Conservation (phyloP, 37 sponge, comb jelly and placozoan genomes). For the Haliclona indistincta region DNA sequence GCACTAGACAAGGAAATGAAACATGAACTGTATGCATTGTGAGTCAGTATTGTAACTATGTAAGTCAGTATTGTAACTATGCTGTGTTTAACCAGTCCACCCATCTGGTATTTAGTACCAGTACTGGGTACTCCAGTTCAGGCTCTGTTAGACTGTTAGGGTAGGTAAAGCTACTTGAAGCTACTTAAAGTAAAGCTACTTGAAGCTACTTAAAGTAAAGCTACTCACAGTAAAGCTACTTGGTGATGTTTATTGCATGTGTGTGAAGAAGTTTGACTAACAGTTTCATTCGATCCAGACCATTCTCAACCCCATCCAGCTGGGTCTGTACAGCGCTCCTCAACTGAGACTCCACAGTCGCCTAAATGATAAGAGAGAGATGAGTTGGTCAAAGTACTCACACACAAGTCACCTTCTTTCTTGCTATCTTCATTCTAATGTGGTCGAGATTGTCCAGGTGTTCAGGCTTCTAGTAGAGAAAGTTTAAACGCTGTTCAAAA, state of each 20-base stretch:
- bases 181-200: too few species aligned
- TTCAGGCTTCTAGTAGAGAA: slow-evolving; percentile 61
- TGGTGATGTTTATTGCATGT: too few species aligned
- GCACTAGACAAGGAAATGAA: slow-evolving; percentile 17
- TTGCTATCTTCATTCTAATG: slow-evolving; percentile 44
- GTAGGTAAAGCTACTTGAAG: too few species aligned
- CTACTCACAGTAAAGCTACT: too few species aligned
- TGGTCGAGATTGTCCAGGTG: slow-evolving; percentile 63
- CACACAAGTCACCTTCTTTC: slow-evolving; percentile 57
- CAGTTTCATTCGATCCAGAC: slow-evolving; percentile 67
- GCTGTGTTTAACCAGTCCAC: too few species aligned
- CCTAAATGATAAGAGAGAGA: slow-evolving; percentile 21
- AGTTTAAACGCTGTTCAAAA: background rate
- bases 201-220: too few species aligned
- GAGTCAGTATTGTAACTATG: background rate
- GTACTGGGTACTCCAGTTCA: too few species aligned
- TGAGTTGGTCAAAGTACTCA: background rate
- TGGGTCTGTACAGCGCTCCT: slow-evolving; percentile 90
- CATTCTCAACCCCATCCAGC: slow-evolving; percentile 90
- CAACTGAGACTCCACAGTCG: slow-evolving; percentile 77
- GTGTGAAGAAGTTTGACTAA: background rate
- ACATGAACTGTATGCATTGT: background rate
- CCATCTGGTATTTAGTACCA: too few species aligned
- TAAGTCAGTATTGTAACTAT: too few species aligned
- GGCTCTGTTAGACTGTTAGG: too few species aligned